Evolutionary conservation across 2,797 vertebrate species (phyloP).

Genomic region (Neolamprologus multifasciatus): DNA sequence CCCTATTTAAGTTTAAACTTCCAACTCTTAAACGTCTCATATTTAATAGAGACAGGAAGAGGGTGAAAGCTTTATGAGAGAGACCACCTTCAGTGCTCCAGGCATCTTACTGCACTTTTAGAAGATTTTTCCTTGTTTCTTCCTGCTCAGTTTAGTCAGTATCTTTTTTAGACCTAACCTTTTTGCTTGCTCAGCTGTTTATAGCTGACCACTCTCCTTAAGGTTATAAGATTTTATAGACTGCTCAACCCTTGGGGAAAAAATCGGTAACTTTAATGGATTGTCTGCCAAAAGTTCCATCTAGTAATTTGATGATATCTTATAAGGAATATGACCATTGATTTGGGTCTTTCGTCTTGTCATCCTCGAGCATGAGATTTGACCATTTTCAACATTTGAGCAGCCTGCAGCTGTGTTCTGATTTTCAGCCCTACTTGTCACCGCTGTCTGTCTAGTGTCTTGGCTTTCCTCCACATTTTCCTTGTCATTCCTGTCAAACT

Average conservation of each 20-base stretch:
- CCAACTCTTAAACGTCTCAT: background rate
- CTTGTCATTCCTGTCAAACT: background rate
- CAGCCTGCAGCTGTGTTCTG: background rate
- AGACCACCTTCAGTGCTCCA: background rate
- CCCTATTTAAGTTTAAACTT: background rate
- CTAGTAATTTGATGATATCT: background rate
- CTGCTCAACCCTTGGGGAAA: background rate
- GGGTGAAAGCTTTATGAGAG: background rate
- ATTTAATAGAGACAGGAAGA: background rate
- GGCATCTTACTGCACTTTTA: background rate
- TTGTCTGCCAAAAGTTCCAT: background rate
- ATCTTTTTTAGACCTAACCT: background rate
- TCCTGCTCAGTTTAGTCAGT: background rate
- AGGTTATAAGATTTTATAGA: background rate
- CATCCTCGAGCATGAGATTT: background rate
- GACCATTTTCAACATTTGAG: background rate
- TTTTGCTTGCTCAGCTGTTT: background rate
- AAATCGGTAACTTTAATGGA: background rate
- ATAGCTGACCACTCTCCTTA: background rate
- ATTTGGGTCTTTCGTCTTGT: background rate
- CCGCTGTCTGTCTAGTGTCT: too few relatives aligned
- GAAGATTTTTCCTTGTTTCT: background rate
- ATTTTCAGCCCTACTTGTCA: background rate
- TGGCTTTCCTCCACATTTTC: background rate
- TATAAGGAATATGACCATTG: background rate